A percentile compares a stretch with the other conserved stretches of the same genome.
phyloP scores from a whole-genome alignment of 53 echinoderm and acorn worm genomes.

The Mesocentrotus franciscanus region DNA sequence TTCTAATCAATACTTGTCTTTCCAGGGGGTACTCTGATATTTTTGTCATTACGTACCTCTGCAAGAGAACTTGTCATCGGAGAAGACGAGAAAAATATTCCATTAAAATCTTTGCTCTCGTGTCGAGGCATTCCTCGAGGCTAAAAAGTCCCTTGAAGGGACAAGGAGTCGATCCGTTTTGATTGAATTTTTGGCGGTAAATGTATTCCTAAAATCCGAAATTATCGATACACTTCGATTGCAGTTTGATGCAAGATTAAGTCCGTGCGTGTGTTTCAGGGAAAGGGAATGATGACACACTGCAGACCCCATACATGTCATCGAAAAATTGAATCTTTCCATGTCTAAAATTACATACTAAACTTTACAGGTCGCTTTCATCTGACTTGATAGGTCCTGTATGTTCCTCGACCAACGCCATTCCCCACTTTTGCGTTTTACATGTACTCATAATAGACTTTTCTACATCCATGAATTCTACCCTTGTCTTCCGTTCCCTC shows the following conservation, averaged over 20 bases:
- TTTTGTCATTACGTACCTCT: slow-evolving; percentile 36
- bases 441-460: too few relatives aligned
- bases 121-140: slow-evolving; percentile 13
- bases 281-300: background rate
- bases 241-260: slow-evolving; percentile 41
- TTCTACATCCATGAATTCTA: too few relatives aligned
- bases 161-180: slow-evolving; percentile 49
- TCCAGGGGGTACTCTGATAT: slow-evolving; percentile 6
- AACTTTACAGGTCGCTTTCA: too few relatives aligned
- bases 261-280: background rate
- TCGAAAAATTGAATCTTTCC: too few relatives aligned
- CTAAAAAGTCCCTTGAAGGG: slow-evolving; percentile 30
- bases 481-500: too few relatives aligned
- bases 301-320: background rate
- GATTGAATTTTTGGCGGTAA: slow-evolving; percentile 52
- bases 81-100: slow-evolving; percentile 50
- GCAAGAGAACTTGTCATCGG: slow-evolving; percentile 1
- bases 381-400: too few relatives aligned
- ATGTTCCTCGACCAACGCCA: too few relatives aligned
- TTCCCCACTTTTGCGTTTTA: too few relatives aligned
- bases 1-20: slow-evolving; percentile 22
- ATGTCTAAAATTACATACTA: too few relatives aligned
- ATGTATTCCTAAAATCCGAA: slow-evolving; percentile 25
- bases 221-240: slow-evolving; percentile 36
- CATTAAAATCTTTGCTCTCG: slow-evolving; percentile 42